phyloP scores from a whole-genome alignment of 2,888 invertebrate species.

The Prosapia bicincta region DNA sequence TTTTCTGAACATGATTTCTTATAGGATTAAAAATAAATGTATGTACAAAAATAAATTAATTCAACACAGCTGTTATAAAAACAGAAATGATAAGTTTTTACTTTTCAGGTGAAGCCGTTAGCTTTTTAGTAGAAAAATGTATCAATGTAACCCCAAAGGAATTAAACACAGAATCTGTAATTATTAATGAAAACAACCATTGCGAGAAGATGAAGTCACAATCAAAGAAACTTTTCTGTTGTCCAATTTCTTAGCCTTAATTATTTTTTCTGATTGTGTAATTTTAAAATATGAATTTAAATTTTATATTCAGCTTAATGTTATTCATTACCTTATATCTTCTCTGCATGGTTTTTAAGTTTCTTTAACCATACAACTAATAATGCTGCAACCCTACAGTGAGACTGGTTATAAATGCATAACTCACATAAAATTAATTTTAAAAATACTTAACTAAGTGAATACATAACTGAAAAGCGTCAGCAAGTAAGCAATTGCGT shows the following conservation, averaged over 20 bases:
- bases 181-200: neutral
- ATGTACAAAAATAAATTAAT: neutral
- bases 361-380: too few species aligned
- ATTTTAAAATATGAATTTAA: too few species aligned
- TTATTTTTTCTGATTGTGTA: too few species aligned
- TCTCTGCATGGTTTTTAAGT: too few species aligned
- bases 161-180: neutral
- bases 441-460: too few species aligned
- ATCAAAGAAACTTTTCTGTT: neutral
- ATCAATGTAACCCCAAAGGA: neutral
- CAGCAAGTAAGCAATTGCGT: too few species aligned
- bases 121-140: neutral
- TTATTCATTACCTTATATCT: too few species aligned
- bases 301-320: too few species aligned
- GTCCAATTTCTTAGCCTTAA: neutral
- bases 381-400: too few species aligned
- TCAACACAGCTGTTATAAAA: neutral
- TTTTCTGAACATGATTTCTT: neutral
- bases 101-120: neutral
- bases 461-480: too few species aligned
- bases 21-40: neutral
- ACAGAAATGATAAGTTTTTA: neutral
- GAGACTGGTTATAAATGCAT: too few species aligned
- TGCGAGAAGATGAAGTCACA: neutral
- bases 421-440: too few species aligned